Percentiles rank a stretch among this genome's conserved stretches.
Conservation (phyloP, 2,113 vertebrate species). For the Labeo rohita region DNA sequence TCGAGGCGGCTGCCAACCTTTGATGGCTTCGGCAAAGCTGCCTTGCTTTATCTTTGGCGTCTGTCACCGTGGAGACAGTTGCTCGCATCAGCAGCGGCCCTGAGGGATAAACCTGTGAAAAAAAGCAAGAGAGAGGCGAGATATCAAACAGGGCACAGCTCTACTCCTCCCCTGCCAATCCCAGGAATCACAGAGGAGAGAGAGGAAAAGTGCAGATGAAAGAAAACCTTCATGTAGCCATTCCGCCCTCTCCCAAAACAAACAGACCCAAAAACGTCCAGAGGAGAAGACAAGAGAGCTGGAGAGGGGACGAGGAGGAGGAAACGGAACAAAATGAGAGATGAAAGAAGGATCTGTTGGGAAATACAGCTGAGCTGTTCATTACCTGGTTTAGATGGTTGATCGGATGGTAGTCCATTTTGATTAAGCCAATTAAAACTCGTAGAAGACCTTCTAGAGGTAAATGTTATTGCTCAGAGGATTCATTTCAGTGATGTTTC, state of each 20-base stretch:
- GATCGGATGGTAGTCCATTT: not conserved
- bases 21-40: slow-evolving; percentile 63
- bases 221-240: slow-evolving; percentile 40
- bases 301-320: not conserved
- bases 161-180: slow-evolving; percentile 52
- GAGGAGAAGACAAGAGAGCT: slow-evolving; percentile 35
- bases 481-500: not conserved
- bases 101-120: slow-evolving; percentile 58
- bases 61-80: slow-evolving; percentile 76
- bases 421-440: not conserved
- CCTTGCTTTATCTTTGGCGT: slow-evolving; percentile 68
- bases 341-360: not conserved
- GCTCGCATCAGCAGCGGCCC: slow-evolving; percentile 72
- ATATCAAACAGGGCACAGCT: slow-evolving; percentile 59
- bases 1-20: slow-evolving; percentile 55
- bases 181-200: slow-evolving; percentile 48
- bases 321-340: not conserved
- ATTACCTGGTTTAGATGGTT: not conserved
- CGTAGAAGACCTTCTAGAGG: not conserved
- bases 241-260: slow-evolving; percentile 18
- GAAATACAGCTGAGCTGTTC: not conserved
- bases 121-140: slow-evolving; percentile 38
- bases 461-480: not conserved
- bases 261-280: slow-evolving; percentile 24
- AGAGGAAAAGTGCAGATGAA: slow-evolving; percentile 42